phyloP scores from a whole-genome alignment of 2,797 vertebrate species.

The Numenius phaeopus region DNA sequence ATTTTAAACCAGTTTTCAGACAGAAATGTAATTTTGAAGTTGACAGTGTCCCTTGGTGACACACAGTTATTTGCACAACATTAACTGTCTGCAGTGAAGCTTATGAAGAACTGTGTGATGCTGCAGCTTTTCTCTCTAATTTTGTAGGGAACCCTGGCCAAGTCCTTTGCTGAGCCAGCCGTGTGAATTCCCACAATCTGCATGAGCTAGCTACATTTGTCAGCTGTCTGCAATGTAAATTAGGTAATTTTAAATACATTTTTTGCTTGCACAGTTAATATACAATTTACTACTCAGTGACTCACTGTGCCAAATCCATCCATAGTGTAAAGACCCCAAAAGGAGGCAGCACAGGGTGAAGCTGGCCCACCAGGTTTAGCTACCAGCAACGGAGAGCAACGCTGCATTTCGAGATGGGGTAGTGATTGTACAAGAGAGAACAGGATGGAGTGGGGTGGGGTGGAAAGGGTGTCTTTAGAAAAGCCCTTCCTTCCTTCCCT shows the following conservation, averaged over 20 bases:
- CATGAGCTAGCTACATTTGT: neutral
- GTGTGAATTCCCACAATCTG: neutral
- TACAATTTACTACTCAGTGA: neutral
- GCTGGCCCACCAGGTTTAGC: neutral
- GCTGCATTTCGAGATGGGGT: neutral
- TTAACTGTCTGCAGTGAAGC: neutral
- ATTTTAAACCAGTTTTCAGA: neutral
- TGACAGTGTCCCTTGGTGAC: neutral
- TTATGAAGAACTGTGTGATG: neutral
- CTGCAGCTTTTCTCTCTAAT: neutral
- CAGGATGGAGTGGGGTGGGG: neutral
- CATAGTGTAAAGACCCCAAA: neutral
- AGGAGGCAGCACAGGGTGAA: neutral
- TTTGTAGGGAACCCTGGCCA: neutral
- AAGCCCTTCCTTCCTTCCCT: neutral
- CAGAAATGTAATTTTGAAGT: neutral
- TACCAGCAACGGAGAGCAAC: neutral
- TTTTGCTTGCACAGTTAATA: slow-evolving; percentile 10
- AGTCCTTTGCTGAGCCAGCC: slow-evolving; percentile 2
- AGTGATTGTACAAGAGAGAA: neutral
- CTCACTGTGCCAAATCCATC: neutral
- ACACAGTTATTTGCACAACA: neutral
- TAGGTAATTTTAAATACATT: neutral
- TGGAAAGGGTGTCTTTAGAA: neutral
- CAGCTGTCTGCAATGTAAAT: neutral